A percentile compares a stretch with the other conserved stretches of the same genome.
Evolutionary conservation across 64 coral and sea anemone species (phyloP).

Genomic region (Acropora yongei): DNA sequence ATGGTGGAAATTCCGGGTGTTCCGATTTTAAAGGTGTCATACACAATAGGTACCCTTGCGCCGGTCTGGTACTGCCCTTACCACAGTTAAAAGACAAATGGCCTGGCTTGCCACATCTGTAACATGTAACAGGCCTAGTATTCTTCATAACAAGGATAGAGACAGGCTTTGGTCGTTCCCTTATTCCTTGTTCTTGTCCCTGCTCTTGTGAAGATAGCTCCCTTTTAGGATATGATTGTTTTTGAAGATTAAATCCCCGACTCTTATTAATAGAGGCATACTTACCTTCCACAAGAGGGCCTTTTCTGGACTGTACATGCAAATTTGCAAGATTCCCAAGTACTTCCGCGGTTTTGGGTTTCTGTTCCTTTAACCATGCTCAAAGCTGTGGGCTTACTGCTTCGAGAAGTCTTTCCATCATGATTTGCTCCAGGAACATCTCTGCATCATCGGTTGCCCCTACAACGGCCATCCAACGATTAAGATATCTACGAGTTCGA

Average conservation of each 20-base stretch:
- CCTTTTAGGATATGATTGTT: too few species aligned
- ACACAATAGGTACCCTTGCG: neutral
- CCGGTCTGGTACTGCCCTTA: neutral
- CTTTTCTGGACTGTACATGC: constrained; percentile 5
- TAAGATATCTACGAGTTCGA: too few species aligned
- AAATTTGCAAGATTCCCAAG: too few species aligned
- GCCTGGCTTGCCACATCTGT: neutral
- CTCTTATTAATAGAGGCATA: too few species aligned
- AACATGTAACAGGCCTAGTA: too few species aligned
- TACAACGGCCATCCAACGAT: neutral
- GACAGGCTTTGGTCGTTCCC: neutral
- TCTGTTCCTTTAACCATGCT: constrained; percentile 41
- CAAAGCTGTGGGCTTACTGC: too few species aligned
- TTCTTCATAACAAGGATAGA: neutral
- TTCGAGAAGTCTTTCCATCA: too few species aligned
- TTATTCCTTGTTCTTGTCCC: too few species aligned
- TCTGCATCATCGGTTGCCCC: constrained; percentile 5
- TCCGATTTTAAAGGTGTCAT: constrained; percentile 5
- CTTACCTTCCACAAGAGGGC: neutral
- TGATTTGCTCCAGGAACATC: too few species aligned
- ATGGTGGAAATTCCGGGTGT: neutral
- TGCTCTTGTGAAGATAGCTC: too few species aligned
- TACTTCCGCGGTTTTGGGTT: neutral
- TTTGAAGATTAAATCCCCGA: too few species aligned
- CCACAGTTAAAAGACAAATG: constrained; percentile 11